A percentile compares a stretch with the other conserved stretches of the same genome.
phyloP scores from a whole-genome alignment of 2,797 vertebrate genomes.

The Cyprinodon diabolis region DNA sequence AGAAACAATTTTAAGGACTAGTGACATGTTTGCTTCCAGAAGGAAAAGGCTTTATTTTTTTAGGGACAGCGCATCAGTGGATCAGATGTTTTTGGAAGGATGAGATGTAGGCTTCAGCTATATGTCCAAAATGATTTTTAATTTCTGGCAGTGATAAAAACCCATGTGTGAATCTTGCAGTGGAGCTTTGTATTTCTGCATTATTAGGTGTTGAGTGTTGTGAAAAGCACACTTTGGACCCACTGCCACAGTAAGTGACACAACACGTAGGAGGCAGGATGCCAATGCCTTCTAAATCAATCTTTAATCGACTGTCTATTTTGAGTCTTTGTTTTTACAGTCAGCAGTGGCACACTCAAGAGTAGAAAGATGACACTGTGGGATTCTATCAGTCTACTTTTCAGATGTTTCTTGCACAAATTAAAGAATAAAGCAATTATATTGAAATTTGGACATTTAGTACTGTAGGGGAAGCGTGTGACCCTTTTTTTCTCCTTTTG shows the following conservation, averaged over 20 bases:
- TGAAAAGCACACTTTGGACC: constrained; percentile 20
- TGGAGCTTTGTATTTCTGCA: not conserved
- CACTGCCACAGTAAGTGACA: constrained; percentile 35
- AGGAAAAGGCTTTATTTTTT: constrained; percentile 43
- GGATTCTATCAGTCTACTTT: not conserved
- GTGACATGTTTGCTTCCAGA: constrained; percentile 37
- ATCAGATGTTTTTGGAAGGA: not conserved
- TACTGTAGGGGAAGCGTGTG: constrained; percentile 18
- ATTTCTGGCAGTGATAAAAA: constrained; percentile 13
- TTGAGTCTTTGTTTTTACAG: constrained; percentile 31
- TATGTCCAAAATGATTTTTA: constrained; percentile 8
- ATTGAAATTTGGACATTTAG: constrained; percentile 38
- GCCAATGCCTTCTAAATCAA: constrained; percentile 20
- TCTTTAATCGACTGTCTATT: constrained; percentile 41
- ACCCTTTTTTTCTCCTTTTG: constrained; percentile 43
- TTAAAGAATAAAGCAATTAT: constrained; percentile 22
- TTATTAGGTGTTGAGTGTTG: constrained; percentile 4
- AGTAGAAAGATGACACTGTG: not conserved
- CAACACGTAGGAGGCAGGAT: constrained; percentile 31
- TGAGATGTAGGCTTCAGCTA: too few relatives aligned
- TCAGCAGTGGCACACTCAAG: not conserved
- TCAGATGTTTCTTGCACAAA: not conserved
- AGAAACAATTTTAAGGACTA: constrained; percentile 18
- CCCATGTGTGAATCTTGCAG: constrained; percentile 29
- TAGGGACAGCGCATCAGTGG: not conserved